Evolutionary conservation across 2,113 vertebrate genomes (phyloP), one percentile per base, ranked within the genome.

Genomic region (Chaetodon trifascialis): DNA sequence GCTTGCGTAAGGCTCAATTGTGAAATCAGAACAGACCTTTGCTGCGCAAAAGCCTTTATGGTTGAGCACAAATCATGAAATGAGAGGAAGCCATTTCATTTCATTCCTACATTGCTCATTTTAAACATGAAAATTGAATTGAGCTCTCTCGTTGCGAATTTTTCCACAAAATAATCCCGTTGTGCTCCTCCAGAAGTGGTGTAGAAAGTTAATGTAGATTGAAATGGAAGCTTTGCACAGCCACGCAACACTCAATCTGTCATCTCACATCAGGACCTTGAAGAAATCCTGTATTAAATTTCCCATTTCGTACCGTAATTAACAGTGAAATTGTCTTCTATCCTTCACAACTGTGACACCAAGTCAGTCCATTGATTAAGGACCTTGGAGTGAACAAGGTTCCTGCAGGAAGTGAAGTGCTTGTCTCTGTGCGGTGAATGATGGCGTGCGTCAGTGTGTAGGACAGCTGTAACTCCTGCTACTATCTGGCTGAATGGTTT

Each of bases 111-210:
- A 10, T 44, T 67, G 51, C 46, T 82, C 67, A 75, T 79, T 88
- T 83, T 60, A 44, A 59, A 86, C 58, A 40, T 84, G 65, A 68
- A 30, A 87, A 89, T 87, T 87, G 80, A 72, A 84, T 84, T 11
- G 23, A 67, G 65, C 58, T 86, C 59, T 72, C 62, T 75, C 47
- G 69, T 1, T 66, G 58, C 59, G 77, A 77, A 89, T 21, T n/a
- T 44, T 51, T 30, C 49, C 17, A 71, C 11, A 15, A 80, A 86
- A 5, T 56, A 74, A 83, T 81, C 54, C 23, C 10, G 4, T 40
- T 67, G 68, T 49, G 19, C 62, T 73, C 58, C 54, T 40, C 15
- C 11, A 71, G 38, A 79, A 69, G 38, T 73, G 60, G 34, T 30
- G 17, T 47, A 19, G 83, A 65, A 84, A 73, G 55, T 68, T 25